Conservation (phyloP, 2,888 invertebrate species). For the Caenorhabditis angaria region DNA sequence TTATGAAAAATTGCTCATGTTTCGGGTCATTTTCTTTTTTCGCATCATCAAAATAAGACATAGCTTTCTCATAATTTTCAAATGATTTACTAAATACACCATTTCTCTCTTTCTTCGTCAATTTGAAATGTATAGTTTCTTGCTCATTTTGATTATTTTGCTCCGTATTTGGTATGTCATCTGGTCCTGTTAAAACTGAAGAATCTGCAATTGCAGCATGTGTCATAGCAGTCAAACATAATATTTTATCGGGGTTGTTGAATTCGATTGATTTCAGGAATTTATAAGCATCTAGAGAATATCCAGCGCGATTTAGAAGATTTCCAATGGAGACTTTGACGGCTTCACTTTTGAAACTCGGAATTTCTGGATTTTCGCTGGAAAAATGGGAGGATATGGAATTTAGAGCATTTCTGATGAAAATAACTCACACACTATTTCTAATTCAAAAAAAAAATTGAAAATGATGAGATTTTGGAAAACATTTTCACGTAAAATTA, state of each 20-base stretch:
- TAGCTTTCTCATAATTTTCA: slow-evolving; percentile 28
- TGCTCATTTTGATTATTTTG: neutral
- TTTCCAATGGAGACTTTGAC: slow-evolving; percentile 24
- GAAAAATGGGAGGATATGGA: neutral
- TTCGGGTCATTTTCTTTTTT: slow-evolving; percentile 22
- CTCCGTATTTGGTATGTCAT: neutral
- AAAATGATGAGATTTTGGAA: too few species aligned
- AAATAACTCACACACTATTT: too few species aligned
- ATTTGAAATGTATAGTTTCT: slow-evolving; percentile 26
- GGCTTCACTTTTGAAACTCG: slow-evolving; percentile 10
- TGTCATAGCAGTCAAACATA: slow-evolving; percentile 31
- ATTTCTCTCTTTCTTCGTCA: slow-evolving; percentile 30
- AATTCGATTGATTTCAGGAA: slow-evolving; percentile 16
- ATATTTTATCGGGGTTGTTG: neutral
- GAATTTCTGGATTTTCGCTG: neutral
- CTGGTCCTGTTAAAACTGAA: slow-evolving; percentile 36
- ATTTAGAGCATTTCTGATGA: too few species aligned
- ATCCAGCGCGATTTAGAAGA: slow-evolving; percentile 30
- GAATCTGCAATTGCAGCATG: slow-evolving; percentile 30
- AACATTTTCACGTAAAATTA: too few species aligned
- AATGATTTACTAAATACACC: slow-evolving; percentile 36
- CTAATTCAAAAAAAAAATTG: too few species aligned
- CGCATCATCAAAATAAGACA: slow-evolving; percentile 23
- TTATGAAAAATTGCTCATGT: slow-evolving; percentile 12
- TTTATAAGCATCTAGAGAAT: slow-evolving; percentile 23